Evolutionary conservation across 2,797 vertebrate genomes (phyloP).

Genomic region (Lacerta agilis): DNA sequence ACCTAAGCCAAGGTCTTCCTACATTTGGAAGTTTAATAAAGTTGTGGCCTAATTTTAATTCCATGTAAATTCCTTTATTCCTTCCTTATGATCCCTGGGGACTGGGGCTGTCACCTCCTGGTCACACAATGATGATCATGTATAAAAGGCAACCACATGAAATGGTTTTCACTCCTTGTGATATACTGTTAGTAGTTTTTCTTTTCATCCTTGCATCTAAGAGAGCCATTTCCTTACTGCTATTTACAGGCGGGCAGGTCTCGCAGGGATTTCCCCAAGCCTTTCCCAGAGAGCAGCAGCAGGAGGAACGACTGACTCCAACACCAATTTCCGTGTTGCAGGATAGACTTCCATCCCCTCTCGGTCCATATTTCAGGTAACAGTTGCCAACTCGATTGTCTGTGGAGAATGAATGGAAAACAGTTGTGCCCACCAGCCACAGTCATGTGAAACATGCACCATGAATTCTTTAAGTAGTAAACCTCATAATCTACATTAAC

Average conservation of each 20-base stretch:
- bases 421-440: neutral
- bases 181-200: neutral
- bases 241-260: slow-evolving; percentile 83
- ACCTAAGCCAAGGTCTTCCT: no score
- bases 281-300: slow-evolving; percentile 85
- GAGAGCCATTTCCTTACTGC: slow-evolving; percentile 77
- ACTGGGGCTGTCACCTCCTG: no score
- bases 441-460: neutral
- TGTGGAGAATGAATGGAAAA: slow-evolving; percentile 49
- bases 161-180: neutral
- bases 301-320: slow-evolving; percentile 84
- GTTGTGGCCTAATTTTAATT: no score
- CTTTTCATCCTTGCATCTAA: neutral
- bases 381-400: slow-evolving; percentile 85
- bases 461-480: neutral
- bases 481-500: neutral
- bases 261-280: slow-evolving; percentile 88
- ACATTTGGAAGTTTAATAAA: no score
- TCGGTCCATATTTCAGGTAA: slow-evolving; percentile 80
- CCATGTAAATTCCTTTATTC: no score
- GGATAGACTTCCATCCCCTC: slow-evolving; percentile 77
- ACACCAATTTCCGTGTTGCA: slow-evolving; percentile 86
- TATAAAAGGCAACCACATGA: neutral
- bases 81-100: no score
- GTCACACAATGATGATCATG: neutral